phyloP scores from a whole-genome alignment of 1,140 invertebrate species.

The Megathymus violae region DNA sequence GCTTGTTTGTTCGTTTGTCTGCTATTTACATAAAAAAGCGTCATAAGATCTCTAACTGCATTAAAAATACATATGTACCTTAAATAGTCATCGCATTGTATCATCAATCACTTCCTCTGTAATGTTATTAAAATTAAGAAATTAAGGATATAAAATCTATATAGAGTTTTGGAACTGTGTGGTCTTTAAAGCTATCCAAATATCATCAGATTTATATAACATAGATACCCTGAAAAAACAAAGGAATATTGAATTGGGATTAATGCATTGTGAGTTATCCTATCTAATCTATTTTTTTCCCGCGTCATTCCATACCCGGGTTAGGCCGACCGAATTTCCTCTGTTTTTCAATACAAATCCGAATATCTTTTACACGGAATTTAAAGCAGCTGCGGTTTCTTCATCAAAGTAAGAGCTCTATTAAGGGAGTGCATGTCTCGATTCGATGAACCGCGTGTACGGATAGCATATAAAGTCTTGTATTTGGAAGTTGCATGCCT shows the following conservation, averaged over 20 bases:
- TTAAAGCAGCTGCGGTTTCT: conserved; percentile 30
- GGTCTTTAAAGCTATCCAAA: too few relatives aligned
- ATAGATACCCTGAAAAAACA: background rate
- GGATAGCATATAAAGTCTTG: background rate
- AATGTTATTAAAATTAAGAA: too few relatives aligned
- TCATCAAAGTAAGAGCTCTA: conserved; percentile 29
- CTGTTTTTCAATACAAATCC: conserved; percentile 11
- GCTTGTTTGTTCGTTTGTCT: too few relatives aligned
- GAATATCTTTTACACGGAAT: conserved; percentile 29
- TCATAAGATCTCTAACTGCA: too few relatives aligned
- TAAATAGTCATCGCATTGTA: too few relatives aligned
- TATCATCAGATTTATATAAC: too few relatives aligned
- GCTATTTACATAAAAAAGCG: too few relatives aligned
- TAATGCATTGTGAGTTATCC: background rate
- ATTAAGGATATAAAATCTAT: too few relatives aligned
- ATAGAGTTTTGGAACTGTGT: too few relatives aligned
- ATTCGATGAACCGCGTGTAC: conserved; percentile 23
- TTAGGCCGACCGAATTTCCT: conserved; percentile 19
- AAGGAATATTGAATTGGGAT: background rate
- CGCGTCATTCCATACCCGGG: conserved; percentile 3
- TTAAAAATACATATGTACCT: too few relatives aligned
- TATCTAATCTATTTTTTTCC: background rate
- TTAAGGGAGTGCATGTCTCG: conserved; percentile 26
- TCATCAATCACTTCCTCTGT: too few relatives aligned
- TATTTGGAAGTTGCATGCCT: too few relatives aligned